A percentile compares a stretch with the other conserved stretches of the same genome.
These are phyloP conservation scores for Corythoichthys intestinalis DNA, from an alignment of 2,113 vertebrate species.

Conservation along the genomic window DNA sequence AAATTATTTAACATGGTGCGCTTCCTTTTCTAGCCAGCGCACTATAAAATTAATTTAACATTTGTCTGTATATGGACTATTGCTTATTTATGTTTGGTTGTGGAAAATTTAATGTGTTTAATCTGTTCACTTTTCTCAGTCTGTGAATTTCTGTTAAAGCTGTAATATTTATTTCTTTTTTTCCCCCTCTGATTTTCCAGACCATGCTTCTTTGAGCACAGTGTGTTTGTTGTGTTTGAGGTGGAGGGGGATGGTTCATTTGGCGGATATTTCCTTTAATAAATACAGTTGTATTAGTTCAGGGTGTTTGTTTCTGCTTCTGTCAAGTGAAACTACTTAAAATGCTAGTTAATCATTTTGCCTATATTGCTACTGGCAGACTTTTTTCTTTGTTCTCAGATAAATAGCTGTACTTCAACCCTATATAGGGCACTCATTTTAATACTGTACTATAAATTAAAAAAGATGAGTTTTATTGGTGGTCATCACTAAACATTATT, in stretches of 20 bases:
- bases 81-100: slow-evolving; percentile 50
- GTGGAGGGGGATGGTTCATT: slow-evolving; percentile 38
- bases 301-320: neutral
- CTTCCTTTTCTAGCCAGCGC: slow-evolving; percentile 28
- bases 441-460: too few relatives aligned
- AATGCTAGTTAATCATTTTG: neutral
- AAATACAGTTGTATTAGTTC: slow-evolving; percentile 45
- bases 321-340: neutral
- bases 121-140: slow-evolving; percentile 37
- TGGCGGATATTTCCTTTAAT: slow-evolving; percentile 45
- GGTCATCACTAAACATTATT: too few relatives aligned
- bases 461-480: too few relatives aligned
- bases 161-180: slow-evolving; percentile 45
- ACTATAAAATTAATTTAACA: slow-evolving; percentile 40
- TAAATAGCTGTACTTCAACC: too few relatives aligned
- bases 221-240: slow-evolving; percentile 42
- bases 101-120: slow-evolving; percentile 23
- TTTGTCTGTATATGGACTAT: slow-evolving; percentile 29
- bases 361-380: too few relatives aligned
- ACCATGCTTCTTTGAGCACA: slow-evolving; percentile 23
- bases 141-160: slow-evolving; percentile 54
- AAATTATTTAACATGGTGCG: slow-evolving; percentile 45
- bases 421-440: too few relatives aligned
- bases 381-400: too few relatives aligned
- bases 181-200: slow-evolving; percentile 31